These are phyloP conservation scores for Spisula solida DNA, from an alignment of 2,888 invertebrate genomes.

Conservation along the genomic window DNA sequence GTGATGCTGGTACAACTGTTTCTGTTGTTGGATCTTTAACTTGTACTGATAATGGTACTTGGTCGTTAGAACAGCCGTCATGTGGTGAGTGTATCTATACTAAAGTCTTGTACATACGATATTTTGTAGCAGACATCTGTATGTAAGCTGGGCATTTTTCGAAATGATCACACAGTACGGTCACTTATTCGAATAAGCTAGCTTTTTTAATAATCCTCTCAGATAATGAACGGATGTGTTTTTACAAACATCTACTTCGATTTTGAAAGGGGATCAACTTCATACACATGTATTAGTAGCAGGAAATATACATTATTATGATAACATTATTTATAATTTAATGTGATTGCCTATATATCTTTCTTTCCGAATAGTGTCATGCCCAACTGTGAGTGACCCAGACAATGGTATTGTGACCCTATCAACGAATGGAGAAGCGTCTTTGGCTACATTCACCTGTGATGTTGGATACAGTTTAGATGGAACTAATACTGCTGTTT, in stretches of 20 bases:
- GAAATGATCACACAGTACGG: too few species aligned
- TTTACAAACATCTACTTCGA: too few species aligned
- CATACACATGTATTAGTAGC: too few species aligned
- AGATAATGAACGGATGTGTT: background rate
- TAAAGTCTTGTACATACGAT: too few species aligned
- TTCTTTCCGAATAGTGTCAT: constrained; percentile 32
- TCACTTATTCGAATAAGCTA: too few species aligned
- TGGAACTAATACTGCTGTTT: constrained; percentile 22
- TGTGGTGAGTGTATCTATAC: constrained; percentile 52
- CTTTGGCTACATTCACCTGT: constrained; percentile 53
- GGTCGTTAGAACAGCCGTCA: constrained; percentile 50
- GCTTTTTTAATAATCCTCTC: too few species aligned
- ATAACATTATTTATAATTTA: too few species aligned
- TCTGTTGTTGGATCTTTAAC: constrained; percentile 14
- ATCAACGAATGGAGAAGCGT: constrained; percentile 40
- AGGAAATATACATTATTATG: too few species aligned
- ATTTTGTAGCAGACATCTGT: too few species aligned
- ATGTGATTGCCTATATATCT: too few species aligned
- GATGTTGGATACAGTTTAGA: constrained; percentile 50
- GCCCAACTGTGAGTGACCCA: constrained; percentile 37
- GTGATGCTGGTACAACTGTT: constrained; percentile 52
- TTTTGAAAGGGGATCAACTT: too few species aligned
- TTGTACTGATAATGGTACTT: constrained; percentile 55
- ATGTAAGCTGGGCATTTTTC: too few species aligned
- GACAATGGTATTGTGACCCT: constrained; percentile 39